Evolutionary conservation across 2,113 vertebrate species (phyloP).

Genomic region (Leucopsar rothschildi): DNA sequence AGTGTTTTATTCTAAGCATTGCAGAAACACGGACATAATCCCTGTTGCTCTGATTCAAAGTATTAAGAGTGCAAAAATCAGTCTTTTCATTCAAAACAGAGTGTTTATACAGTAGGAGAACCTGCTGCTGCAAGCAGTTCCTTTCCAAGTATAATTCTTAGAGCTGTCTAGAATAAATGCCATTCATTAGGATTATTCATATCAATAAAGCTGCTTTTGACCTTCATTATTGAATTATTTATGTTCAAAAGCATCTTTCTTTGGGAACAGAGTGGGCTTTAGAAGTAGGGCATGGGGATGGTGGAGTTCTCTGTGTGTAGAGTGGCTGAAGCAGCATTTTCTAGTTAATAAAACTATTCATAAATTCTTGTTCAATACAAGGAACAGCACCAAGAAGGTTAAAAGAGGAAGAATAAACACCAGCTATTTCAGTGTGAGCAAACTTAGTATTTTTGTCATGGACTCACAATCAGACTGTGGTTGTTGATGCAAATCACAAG

Average conservation of each 20-base stretch:
- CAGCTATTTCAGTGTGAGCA: neutral
- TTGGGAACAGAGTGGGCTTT: slow-evolving; percentile 11
- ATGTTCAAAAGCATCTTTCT: slow-evolving; percentile 29
- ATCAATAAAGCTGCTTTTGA: slow-evolving; percentile 41
- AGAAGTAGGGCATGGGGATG: neutral
- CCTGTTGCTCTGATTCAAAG: neutral
- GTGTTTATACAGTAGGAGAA: slow-evolving; percentile 4
- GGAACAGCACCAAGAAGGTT: neutral
- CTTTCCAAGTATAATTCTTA: slow-evolving; percentile 5
- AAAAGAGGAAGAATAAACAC: neutral
- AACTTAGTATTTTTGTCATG: neutral
- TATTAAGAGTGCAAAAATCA: neutral
- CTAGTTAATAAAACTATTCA: slow-evolving; percentile 1
- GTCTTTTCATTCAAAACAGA: neutral
- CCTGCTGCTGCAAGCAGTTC: slow-evolving; percentile 29
- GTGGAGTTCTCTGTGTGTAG: neutral
- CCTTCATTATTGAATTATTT: slow-evolving; percentile 41
- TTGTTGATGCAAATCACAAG: neutral
- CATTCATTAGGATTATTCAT: slow-evolving; percentile 36
- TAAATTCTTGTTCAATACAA: neutral
- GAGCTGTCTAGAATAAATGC: neutral
- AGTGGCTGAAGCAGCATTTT: slow-evolving; percentile 24
- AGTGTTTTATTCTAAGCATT: neutral
- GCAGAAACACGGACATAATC: neutral
- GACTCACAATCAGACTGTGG: neutral